phyloP scores from a whole-genome alignment of 2,888 invertebrate genomes.

The Apamea crenata region DNA sequence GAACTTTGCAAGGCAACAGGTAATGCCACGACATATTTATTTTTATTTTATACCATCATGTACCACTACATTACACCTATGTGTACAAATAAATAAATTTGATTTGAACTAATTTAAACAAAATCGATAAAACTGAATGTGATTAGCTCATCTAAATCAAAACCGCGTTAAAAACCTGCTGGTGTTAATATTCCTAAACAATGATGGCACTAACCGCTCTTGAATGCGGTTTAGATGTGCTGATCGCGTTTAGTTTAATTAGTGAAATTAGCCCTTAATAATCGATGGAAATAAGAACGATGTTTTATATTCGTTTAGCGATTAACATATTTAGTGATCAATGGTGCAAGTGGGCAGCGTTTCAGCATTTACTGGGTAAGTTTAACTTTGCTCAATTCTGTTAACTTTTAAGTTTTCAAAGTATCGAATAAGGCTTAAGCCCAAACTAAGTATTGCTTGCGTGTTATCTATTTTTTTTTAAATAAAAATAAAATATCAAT shows the following conservation, averaged over 20 bases:
- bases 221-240: background rate
- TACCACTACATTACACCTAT: too few relatives aligned
- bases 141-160: too few relatives aligned
- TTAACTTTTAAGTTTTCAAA: background rate
- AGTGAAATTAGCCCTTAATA: too few relatives aligned
- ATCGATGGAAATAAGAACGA: background rate
- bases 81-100: too few relatives aligned
- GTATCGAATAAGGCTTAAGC: background rate
- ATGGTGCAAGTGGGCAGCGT: background rate
- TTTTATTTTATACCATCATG: too few relatives aligned
- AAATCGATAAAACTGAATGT: too few relatives aligned
- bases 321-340: background rate
- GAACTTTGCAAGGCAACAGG: too few relatives aligned
- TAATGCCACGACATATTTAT: too few relatives aligned
- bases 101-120: too few relatives aligned
- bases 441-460: conserved; percentile 8
- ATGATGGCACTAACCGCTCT: background rate
- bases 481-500: background rate
- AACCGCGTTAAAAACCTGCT: too few relatives aligned
- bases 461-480: background rate
- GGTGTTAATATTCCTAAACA: too few relatives aligned
- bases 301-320: background rate
- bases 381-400: background rate
- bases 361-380: background rate
- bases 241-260: too few relatives aligned